Evolutionary conservation across 1,140 invertebrate genomes (phyloP).

Genomic region (Lepidostoma basale): DNA sequence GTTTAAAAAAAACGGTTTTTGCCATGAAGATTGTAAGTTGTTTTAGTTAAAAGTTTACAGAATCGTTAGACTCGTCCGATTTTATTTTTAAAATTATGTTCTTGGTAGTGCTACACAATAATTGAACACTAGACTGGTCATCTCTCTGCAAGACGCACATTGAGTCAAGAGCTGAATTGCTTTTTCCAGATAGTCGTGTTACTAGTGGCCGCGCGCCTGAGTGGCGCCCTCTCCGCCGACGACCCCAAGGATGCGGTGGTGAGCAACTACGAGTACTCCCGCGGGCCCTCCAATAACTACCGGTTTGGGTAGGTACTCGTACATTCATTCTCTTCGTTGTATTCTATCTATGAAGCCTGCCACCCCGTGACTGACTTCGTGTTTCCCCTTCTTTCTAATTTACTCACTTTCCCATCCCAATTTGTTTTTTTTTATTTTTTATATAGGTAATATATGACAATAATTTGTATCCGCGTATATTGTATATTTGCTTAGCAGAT

Average conservation of each 20-base stretch:
- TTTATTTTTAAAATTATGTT: not conserved
- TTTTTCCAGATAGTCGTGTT: not conserved
- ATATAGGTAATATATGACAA: no score
- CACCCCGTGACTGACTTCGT: no score
- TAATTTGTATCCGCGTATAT: no score
- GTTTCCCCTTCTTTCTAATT: no score
- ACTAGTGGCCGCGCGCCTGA: not conserved
- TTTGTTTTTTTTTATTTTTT: no score
- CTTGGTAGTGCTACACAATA: no score
- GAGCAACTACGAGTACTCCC: conserved; percentile 36
- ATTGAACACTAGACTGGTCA: no score
- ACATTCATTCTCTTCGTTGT: not conserved
- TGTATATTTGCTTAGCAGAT: no score
- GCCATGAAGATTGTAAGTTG: not conserved
- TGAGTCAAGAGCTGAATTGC: not conserved
- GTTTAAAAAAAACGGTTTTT: not conserved
- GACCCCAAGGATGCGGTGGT: conserved; percentile 33
- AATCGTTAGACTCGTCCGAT: not conserved
- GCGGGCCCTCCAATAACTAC: conserved; percentile 36
- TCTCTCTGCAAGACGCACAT: no score
- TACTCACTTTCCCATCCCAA: no score
- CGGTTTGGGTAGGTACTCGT: conserved; percentile 30
- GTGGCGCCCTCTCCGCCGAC: not conserved
- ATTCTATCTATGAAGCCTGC: no score
- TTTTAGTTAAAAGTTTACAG: not conserved